Conservation (phyloP, 2,888 invertebrate species). For the Eurois occulta region DNA sequence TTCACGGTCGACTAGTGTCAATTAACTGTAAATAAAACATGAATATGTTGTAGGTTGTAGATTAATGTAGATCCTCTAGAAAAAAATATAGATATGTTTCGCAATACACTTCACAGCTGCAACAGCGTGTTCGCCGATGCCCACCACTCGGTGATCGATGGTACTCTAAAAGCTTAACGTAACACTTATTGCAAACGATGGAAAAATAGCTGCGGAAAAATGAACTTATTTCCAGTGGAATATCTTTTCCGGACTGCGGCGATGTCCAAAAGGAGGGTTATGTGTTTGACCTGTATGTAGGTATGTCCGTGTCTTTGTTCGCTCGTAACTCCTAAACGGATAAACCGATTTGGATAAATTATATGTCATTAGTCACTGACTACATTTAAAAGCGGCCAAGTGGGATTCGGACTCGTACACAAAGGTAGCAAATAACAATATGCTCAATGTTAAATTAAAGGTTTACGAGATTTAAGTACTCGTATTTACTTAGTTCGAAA, state of each 20-base stretch:
- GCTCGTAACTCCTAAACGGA: neutral
- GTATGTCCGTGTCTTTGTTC: neutral
- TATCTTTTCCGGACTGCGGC: slow-evolving; percentile 3
- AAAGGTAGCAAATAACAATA: too few species aligned
- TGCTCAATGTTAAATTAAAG: too few species aligned
- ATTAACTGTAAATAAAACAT: slow-evolving; percentile 23
- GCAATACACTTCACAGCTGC: slow-evolving; percentile 52
- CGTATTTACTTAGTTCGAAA: too few species aligned
- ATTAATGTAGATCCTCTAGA: neutral
- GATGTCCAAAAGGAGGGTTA: neutral
- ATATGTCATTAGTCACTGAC: too few species aligned
- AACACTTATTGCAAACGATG: slow-evolving; percentile 62
- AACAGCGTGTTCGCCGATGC: slow-evolving; percentile 46
- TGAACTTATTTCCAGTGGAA: slow-evolving; percentile 19
- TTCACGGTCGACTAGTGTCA: neutral
- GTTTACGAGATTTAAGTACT: too few species aligned
- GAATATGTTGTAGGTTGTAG: neutral
- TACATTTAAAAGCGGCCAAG: too few species aligned
- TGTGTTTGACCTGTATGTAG: neutral
- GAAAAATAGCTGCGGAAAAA: slow-evolving; percentile 52
- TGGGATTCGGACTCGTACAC: too few species aligned
- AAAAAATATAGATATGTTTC: slow-evolving; percentile 36
- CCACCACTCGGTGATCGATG: slow-evolving; percentile 70
- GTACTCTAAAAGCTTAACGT: slow-evolving; percentile 67
- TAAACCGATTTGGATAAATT: too few species aligned